Evolutionary conservation across 2,888 invertebrate genomes (phyloP), one percentile per base, ranked within the genome.

Genomic region (Caradrina clavipalpis): DNA sequence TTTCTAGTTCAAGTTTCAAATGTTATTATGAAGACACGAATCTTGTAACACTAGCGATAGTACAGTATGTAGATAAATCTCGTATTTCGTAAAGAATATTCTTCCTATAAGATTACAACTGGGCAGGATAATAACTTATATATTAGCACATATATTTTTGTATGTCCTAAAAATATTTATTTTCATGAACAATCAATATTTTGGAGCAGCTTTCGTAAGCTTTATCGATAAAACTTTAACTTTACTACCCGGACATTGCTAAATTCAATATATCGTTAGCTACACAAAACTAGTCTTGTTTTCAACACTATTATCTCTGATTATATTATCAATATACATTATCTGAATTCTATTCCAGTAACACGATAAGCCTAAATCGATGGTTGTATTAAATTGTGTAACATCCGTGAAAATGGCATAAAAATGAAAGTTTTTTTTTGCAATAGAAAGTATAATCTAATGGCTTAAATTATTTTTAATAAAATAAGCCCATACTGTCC

Each of bases 301-400:
- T 51, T 58, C 51, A 50, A 60, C 45, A 61, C 19, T 42, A 21
- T 54, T 66, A 69, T 81, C 63, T 63, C 35, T 39, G 72, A 80
- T 76, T 51, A 17, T 49, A 55, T 57, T 61, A 78, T 80, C 66
- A 35, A 39, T 13, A 53, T 31, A 51, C n/a, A 45, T 45, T 60
- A 66, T 80, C 77, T 57, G 39, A 57, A 58, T 49, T 72, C 53
- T 78, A 67, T 80, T 76, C 72, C 42, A 45, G 78, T 66, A 54
- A 60, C 54, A 47, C 22, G 77, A 78, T 78, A 78, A 80, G n/a
- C 56, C 39, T 0, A 66, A 70, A 78, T 67, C 71, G 47, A 67
- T 66, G 15, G 19, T 21, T 22, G 21, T 19, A 51, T 54, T 45
- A 15, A 21, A 65, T 51, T 57, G 26, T 42, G 15, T 63, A 60